Evolutionary conservation across 2,113 vertebrate species (phyloP).

Genomic region (Picathartes gymnocephalus): DNA sequence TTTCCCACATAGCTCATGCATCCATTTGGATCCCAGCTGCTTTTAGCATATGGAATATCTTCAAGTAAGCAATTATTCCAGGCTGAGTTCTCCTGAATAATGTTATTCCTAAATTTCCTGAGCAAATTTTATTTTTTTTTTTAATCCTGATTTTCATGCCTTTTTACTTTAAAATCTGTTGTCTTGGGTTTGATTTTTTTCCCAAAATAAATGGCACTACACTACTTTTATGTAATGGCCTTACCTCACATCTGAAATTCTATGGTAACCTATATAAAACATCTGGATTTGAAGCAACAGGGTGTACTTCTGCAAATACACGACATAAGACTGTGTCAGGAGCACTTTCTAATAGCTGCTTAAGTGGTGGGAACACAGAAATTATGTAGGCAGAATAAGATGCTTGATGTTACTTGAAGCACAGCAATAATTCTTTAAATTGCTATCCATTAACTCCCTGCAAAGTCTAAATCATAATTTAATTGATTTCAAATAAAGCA

Average conservation of each 20-base stretch:
- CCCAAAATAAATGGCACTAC: neutral
- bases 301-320: neutral
- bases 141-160: neutral
- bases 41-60: neutral
- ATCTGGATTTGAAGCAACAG: neutral
- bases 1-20: neutral
- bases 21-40: neutral
- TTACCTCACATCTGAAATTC: neutral
- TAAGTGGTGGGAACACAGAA: neutral
- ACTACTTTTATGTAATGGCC: neutral
- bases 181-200: neutral
- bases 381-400: neutral
- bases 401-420: slow-evolving; percentile 3
- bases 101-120: neutral
- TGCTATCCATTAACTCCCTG: slow-evolving; percentile 36
- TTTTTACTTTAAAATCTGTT: neutral
- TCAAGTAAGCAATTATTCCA: neutral
- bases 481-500: slow-evolving; percentile 10
- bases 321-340: neutral
- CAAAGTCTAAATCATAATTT: slow-evolving; percentile 13
- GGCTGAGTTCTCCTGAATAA: neutral
- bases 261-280: neutral
- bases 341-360: neutral
- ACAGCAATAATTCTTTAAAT: neutral
- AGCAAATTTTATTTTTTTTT: neutral